Conservation (phyloP, 2,888 invertebrate species). For the Eristalis arbustorum region DNA sequence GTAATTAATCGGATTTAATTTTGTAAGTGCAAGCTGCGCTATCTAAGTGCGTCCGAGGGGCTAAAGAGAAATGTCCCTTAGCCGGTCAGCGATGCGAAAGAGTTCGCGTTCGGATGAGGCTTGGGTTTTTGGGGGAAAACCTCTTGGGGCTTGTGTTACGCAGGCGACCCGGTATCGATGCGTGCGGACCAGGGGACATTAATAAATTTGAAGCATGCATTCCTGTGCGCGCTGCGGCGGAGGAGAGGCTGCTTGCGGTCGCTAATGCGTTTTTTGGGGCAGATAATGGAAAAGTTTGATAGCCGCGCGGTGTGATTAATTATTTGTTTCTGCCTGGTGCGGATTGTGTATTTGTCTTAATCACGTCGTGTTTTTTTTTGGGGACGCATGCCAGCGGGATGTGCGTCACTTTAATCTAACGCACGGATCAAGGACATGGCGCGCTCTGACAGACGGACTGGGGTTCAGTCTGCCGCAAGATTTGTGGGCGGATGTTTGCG, state of each 20-base stretch:
- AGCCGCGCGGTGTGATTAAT: slow-evolving; percentile 10
- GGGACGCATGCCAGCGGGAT: background rate
- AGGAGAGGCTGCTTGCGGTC: background rate
- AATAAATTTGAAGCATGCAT: slow-evolving; percentile 30
- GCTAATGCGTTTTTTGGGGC: slow-evolving; percentile 8
- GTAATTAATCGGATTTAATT: slow-evolving; percentile 60
- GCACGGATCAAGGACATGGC: background rate
- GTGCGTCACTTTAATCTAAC: background rate
- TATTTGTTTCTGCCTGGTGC: background rate
- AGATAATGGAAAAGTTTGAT: slow-evolving; percentile 20
- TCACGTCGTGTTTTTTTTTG: background rate
- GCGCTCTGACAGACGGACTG: background rate
- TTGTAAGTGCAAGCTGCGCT: slow-evolving; percentile 44
- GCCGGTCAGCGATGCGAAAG: slow-evolving; percentile 6
- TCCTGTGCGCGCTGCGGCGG: background rate
- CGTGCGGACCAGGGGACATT: slow-evolving; percentile 20
- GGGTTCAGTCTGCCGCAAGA: background rate
- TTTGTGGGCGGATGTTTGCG: background rate
- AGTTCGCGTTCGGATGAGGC: background rate
- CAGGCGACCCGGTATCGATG: slow-evolving; percentile 2
- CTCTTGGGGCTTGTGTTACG: background rate
- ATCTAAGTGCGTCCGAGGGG: slow-evolving; percentile 51
- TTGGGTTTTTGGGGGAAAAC: background rate
- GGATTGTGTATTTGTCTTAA: background rate
- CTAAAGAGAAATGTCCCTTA: slow-evolving; percentile 53